These are phyloP conservation scores for Pitangus sulphuratus DNA, from an alignment of 2,797 vertebrate genomes.

Conservation along the genomic window DNA sequence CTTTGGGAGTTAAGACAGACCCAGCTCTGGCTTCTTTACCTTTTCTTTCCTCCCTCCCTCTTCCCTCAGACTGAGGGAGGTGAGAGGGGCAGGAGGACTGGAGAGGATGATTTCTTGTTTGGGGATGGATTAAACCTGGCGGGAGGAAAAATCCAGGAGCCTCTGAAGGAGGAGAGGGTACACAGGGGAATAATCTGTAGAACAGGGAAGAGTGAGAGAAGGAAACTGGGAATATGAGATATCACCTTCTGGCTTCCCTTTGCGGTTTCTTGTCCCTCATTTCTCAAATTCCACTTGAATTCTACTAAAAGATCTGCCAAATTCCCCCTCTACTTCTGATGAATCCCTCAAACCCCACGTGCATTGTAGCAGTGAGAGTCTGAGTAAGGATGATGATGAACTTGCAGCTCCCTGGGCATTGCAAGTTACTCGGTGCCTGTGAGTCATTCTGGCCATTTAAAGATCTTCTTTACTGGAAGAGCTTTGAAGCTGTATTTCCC, in stretches of 20 bases:
- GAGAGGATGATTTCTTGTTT: background rate
- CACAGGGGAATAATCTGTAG: background rate
- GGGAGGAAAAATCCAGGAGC: background rate
- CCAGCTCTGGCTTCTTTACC: background rate
- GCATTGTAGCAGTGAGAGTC: background rate
- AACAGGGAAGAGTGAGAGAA: background rate
- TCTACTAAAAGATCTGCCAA: background rate
- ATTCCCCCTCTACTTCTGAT: background rate
- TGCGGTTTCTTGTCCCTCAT: background rate
- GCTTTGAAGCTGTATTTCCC: background rate
- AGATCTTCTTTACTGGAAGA: background rate
- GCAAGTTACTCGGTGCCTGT: background rate
- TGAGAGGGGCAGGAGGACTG: background rate
- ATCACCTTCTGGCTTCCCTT: background rate
- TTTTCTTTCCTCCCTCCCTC: background rate
- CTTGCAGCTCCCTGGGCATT: background rate
- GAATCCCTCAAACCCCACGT: background rate
- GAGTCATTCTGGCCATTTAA: background rate
- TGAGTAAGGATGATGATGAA: background rate
- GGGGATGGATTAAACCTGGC: background rate
- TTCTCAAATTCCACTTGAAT: background rate
- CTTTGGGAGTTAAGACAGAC: background rate
- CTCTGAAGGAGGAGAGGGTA: background rate
- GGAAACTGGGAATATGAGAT: background rate
- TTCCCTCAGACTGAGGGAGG: background rate